phyloP scores from a whole-genome alignment of 2,113 vertebrate species.

The Dasypus novemcinctus region DNA sequence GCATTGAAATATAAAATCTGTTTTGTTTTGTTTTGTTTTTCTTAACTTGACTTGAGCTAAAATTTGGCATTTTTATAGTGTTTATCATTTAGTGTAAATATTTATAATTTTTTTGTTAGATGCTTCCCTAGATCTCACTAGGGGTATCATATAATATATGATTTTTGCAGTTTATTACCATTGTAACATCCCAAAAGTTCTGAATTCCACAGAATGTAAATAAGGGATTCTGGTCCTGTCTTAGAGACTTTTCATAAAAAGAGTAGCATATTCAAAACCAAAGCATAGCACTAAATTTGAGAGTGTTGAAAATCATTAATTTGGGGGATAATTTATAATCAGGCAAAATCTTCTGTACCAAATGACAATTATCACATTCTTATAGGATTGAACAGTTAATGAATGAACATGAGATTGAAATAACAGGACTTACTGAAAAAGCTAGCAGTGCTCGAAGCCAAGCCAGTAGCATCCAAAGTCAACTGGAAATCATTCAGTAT shows the following conservation, averaged over 20 bases:
- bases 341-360: not conserved
- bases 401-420: slow-evolving; percentile 83
- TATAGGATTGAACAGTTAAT: slow-evolving; percentile 81
- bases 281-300: slow-evolving; percentile 49
- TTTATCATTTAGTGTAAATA: slow-evolving; percentile 16
- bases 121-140: not conserved
- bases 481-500: slow-evolving; percentile 83
- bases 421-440: slow-evolving; percentile 84
- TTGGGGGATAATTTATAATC: not conserved
- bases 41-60: slow-evolving; percentile 25
- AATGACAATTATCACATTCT: not conserved
- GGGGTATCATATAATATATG: not conserved
- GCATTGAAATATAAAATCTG: not conserved
- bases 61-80: not conserved
- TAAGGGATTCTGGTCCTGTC: not conserved
- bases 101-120: not conserved
- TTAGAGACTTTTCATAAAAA: not conserved
- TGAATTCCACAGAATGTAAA: slow-evolving; percentile 2
- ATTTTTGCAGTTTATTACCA: slow-evolving; percentile 1
- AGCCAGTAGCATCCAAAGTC: slow-evolving; percentile 73
- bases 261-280: slow-evolving; percentile 17
- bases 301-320: not conserved
- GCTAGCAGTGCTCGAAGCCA: slow-evolving; percentile 72
- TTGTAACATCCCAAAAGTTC: not conserved
- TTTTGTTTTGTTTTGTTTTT: no score